A percentile compares a stretch with the other conserved stretches of the same genome.
Conservation (phyloP, 2,888 invertebrate genomes). For the Epinotia demarniana region DNA sequence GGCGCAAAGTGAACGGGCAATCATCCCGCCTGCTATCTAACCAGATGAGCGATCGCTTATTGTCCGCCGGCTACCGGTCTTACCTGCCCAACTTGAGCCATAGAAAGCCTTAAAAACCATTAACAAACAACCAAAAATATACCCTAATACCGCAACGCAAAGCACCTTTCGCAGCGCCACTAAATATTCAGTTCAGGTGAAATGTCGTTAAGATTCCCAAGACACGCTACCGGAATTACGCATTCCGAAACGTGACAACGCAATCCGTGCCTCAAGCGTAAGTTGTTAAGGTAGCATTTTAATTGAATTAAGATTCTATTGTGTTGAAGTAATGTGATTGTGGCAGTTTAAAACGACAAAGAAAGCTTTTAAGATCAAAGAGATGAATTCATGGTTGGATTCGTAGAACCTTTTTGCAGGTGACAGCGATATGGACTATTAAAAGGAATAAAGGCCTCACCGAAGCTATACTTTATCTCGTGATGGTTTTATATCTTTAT, state of each 20-base stretch:
- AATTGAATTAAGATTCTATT: slow-evolving; percentile 27
- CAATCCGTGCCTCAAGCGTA: slow-evolving; percentile 22
- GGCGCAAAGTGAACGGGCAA: slow-evolving; percentile 68
- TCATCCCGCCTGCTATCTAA: slow-evolving; percentile 74
- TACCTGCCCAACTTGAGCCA: slow-evolving; percentile 55
- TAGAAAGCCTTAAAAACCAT: slow-evolving; percentile 55
- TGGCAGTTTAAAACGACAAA: slow-evolving; percentile 34
- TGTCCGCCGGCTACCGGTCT: slow-evolving; percentile 80
- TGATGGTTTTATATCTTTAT: slow-evolving; percentile 48
- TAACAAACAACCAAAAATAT: slow-evolving; percentile 49
- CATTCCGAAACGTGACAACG: slow-evolving; percentile 31
- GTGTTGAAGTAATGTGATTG: slow-evolving; percentile 15
- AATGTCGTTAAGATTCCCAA: slow-evolving; percentile 41
- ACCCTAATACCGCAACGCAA: slow-evolving; percentile 48
- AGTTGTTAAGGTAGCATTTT: slow-evolving; percentile 13
- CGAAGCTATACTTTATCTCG: slow-evolving; percentile 38
- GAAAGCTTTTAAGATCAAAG: slow-evolving; percentile 37
- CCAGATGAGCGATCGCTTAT: slow-evolving; percentile 80
- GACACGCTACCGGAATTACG: slow-evolving; percentile 60
- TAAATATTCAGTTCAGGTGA: slow-evolving; percentile 45
- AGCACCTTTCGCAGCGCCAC: slow-evolving; percentile 36
- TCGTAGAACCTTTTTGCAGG: slow-evolving; percentile 40
- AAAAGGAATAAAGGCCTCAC: slow-evolving; percentile 22
- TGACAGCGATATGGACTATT: slow-evolving; percentile 39
- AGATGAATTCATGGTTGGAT: slow-evolving; percentile 31